Base-by-base conservation (phyloP, 2,888 invertebrate genomes). In the Tineola bisselliella region DNA sequence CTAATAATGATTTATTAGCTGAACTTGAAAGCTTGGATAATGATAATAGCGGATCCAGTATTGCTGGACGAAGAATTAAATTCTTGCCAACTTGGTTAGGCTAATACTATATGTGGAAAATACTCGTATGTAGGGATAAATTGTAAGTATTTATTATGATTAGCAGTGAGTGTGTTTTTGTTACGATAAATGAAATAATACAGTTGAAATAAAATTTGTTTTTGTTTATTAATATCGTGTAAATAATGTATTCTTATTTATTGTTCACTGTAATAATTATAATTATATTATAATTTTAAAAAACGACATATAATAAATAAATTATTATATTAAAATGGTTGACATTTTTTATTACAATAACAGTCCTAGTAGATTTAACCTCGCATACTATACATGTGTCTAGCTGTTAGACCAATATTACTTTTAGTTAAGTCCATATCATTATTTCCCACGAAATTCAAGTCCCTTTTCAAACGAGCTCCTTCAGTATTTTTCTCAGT, bases 81-180 rank as follows among this genome's bases (percentile, higher is more conserved):
- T 79, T 83, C 62, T 70, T 87, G 10, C 87, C 87, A 1, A 74
- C 84, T 8, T 87, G 81, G 81, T 70, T 76, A 44, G 87, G 86
- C 59, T 81, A 76, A 76, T 33, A 10, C n/a, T 25, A 4, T 25
- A 25, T 25, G 25, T 25, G 6, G 25, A 25, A 8, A 19, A 25
- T 44, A 12, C 8, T 38, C 11, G 38, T 38, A 10, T 38, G 8
- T 38, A 44, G 12, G 3, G 8, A 44, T 25, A 44, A 10, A 38
- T 38, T 38, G 11, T 44, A n/a, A 44, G 12, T 44, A n/a, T 44
- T 44, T 44, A 44, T 44, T 44, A n/a, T 8, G 8, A 2, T 12
- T 12, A 44, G 8, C 8, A 13, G 44, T 12, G 44, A 44, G 13
- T 44, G 8, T 25, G 25, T 25, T 4, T 4, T 25, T 25, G 25